Base-by-base conservation (phyloP, 2,888 invertebrate species). In the Ommatoiulus sabulosus region DNA sequence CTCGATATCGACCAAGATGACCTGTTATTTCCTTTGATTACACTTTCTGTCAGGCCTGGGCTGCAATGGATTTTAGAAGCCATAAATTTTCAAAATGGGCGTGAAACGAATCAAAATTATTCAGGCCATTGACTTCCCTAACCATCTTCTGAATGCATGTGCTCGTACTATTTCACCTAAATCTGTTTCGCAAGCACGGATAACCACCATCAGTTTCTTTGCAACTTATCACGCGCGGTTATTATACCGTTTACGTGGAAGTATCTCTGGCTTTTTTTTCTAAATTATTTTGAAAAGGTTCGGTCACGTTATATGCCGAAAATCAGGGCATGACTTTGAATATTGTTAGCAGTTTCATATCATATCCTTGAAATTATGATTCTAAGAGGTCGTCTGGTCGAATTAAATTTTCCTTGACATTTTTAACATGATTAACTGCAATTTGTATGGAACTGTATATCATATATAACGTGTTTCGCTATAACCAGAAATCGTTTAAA, bases 341-440 rank as follows among this genome's bases (percentile, higher is more conserved):
- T 63, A 17, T 6, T 20, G 63, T 63, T 63, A 63, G 63, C n/a
- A 63, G 20, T n/a, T n/a, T 63, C 63, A 63, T 6, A n/a, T 63
- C 17, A 6, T 7, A 63, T 63, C 63, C 63, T 63, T 63, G 63
- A n/a, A 63, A 63, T 63, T 63, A 20, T 63, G 63, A 63, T 15
- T 63, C 4, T 57, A 57, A 17, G 57, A 17, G 57, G 4, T 57
- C 57, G 57, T 63, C n/a, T 20, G n/a, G 17, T 63, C 2, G 15
- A n/a, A 63, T 63, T 63, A n/a, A 52, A 52, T 52, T 63, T n/a
- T 63, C 63, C 17, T 63, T 63, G 20, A n/a, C 63, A n/a, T 63
- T n/a, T 52, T n/a, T 63, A 63, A 63, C 3, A 7, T n/a, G n/a
- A 6, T 20, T 63, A 6, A n/a, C 17, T 63, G 1, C 12, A 52